Percentiles rank a stretch among this genome's conserved stretches.
Evolutionary conservation across 2,888 invertebrate genomes (phyloP).

Genomic region (Dorcus parallelipipedus): DNA sequence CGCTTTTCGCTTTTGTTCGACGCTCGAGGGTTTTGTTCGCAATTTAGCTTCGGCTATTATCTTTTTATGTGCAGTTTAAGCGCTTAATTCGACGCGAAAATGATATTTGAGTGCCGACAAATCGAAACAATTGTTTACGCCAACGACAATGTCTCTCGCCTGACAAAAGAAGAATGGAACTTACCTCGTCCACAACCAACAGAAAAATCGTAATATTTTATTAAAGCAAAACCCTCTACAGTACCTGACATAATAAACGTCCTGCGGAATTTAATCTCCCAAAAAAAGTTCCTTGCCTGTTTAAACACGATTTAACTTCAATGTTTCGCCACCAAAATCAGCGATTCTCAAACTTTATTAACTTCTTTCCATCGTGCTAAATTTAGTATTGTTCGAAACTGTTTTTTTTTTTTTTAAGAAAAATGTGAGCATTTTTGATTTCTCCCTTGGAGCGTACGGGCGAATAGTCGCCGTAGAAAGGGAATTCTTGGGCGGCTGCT

Average conservation of each 20-base stretch:
- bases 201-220: too few relatives aligned
- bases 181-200: too few relatives aligned
- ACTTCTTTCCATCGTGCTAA: neutral
- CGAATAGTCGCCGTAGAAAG: neutral
- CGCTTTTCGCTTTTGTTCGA: constrained; percentile 33
- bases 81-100: neutral
- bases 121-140: too few relatives aligned
- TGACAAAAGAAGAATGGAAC: too few relatives aligned
- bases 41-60: constrained; percentile 20
- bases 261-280: too few relatives aligned
- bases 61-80: constrained; percentile 4
- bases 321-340: neutral
- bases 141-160: too few relatives aligned
- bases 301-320: constrained; percentile 5
- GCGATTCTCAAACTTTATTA: constrained; percentile 1
- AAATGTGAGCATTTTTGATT: neutral
- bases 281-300: too few relatives aligned
- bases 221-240: too few relatives aligned
- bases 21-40: constrained; percentile 25
- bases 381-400: neutral
- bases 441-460: neutral
- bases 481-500: constrained; percentile 3
- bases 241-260: too few relatives aligned
- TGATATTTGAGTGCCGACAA: too few relatives aligned
- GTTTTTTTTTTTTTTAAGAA: neutral